phyloP scores from a whole-genome alignment of 2,888 invertebrate species.

The Caenorhabditis auriculariae region DNA sequence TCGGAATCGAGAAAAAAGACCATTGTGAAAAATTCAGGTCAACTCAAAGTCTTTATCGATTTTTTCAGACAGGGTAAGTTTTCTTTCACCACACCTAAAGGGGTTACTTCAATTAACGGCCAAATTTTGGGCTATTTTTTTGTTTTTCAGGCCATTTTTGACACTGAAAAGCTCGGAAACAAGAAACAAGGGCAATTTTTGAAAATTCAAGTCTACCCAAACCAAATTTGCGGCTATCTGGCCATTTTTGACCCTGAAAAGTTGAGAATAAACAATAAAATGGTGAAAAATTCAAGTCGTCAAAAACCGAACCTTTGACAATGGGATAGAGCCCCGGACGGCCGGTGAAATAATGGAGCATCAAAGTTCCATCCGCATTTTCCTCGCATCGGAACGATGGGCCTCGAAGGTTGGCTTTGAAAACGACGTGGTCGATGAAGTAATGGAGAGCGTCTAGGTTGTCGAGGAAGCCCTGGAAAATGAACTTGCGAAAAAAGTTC shows the following conservation, averaged over 20 bases:
- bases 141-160: too few species aligned
- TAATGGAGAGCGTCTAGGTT: conserved; percentile 88
- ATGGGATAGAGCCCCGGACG: conserved; percentile 89
- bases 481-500: too few species aligned
- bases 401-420: conserved; percentile 50
- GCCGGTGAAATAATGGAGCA: conserved; percentile 92
- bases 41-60: too few species aligned
- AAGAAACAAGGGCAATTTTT: too few species aligned
- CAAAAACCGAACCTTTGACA: conserved; percentile 70
- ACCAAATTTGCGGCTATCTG: neutral
- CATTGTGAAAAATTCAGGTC: neutral
- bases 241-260: neutral
- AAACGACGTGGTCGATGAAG: conserved; percentile 56
- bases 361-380: conserved; percentile 82
- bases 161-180: too few species aligned
- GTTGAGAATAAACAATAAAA: neutral
- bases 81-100: too few species aligned
- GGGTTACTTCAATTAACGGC: too few species aligned
- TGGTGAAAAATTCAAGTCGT: neutral
- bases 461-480: conserved; percentile 78
- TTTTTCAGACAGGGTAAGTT: too few species aligned
- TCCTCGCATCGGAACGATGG: conserved; percentile 92
- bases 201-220: neutral
- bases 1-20: neutral
- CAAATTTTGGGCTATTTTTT: too few species aligned